Percentiles rank a stretch among this genome's conserved stretches.
These are phyloP conservation scores for Ochotona princeps DNA, from an alignment of 2,113 vertebrate genomes.

Conservation along the genomic window DNA sequence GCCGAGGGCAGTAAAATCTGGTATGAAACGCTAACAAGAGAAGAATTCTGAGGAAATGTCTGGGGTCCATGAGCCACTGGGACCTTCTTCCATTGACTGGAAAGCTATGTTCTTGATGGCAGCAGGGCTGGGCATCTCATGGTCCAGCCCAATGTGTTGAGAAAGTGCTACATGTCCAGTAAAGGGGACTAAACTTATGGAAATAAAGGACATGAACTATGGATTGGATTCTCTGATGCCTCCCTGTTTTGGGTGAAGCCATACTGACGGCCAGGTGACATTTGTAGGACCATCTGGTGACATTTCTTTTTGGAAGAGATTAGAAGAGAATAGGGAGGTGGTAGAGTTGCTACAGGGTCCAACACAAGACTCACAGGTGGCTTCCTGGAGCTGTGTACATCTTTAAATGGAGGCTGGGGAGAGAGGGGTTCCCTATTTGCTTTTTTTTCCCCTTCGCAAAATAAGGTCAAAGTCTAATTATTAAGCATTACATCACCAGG, in stretches of 20 bases:
- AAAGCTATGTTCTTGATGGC: constrained; percentile 35
- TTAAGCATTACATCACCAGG: not conserved
- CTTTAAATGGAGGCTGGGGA: not conserved
- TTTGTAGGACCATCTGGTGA: constrained; percentile 79
- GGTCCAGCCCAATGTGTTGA: not conserved
- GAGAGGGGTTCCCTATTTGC: not conserved
- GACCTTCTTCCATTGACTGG: not conserved
- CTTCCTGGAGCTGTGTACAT: not conserved
- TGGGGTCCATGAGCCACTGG: constrained; percentile 32
- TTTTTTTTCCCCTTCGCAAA: not conserved
- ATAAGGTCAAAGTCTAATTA: not conserved
- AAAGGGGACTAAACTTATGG: constrained; percentile 30
- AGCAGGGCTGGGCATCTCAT: not conserved
- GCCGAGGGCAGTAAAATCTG: constrained; percentile 76
- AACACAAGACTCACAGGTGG: constrained; percentile 50
- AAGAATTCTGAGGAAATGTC: constrained; percentile 69
- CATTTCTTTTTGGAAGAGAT: constrained; percentile 80
- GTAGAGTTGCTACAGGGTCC: not conserved
- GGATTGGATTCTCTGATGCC: constrained; percentile 25
- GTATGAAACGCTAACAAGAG: constrained; percentile 76
- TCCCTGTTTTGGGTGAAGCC: constrained; percentile 60
- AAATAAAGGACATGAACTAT: constrained; percentile 19
- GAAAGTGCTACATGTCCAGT: not conserved
- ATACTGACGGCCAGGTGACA: constrained; percentile 73
- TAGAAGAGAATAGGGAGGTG: constrained; percentile 45